A percentile compares a stretch with the other conserved stretches of the same genome.
Conservation (phyloP, 92 coral and sea anemone species). For the Epizoanthus illoricatus region DNA sequence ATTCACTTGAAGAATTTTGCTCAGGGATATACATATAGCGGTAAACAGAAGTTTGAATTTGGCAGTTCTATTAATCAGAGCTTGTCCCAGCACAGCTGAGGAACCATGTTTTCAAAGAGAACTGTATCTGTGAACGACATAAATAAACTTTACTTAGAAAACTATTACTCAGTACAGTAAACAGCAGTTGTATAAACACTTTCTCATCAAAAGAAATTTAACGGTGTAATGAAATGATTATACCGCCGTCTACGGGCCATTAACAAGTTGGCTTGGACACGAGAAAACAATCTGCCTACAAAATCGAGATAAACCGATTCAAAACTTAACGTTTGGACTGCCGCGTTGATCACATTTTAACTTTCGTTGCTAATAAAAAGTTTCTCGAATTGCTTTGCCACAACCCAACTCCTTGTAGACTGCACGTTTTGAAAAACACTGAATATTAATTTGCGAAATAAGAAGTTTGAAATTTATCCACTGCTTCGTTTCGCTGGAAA, state of each 20-base stretch:
- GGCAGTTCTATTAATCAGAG: no score
- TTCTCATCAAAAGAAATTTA: constrained; percentile 34
- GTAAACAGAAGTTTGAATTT: no score
- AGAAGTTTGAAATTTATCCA: neutral
- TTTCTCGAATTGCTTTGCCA: no score
- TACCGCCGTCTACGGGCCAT: neutral
- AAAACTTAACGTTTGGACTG: neutral
- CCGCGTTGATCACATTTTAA: neutral
- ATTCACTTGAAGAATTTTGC: no score
- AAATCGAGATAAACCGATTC: neutral
- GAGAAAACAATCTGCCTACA: neutral
- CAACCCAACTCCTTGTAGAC: neutral
- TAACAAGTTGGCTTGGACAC: neutral
- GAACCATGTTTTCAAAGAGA: neutral
- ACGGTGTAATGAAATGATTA: neutral
- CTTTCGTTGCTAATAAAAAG: no score
- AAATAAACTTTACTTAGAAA: constrained; percentile 29
- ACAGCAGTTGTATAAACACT: constrained; percentile 40
- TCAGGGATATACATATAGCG: no score
- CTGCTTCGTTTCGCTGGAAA: neutral
- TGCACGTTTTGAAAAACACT: neutral
- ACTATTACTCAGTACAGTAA: constrained; percentile 25
- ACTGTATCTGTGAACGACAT: constrained; percentile 9
- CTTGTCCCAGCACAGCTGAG: neutral
- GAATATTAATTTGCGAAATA: neutral